Evolutionary conservation across 23 tunicate genomes (phyloP).

Genomic region (Trididemnum nubilum): DNA sequence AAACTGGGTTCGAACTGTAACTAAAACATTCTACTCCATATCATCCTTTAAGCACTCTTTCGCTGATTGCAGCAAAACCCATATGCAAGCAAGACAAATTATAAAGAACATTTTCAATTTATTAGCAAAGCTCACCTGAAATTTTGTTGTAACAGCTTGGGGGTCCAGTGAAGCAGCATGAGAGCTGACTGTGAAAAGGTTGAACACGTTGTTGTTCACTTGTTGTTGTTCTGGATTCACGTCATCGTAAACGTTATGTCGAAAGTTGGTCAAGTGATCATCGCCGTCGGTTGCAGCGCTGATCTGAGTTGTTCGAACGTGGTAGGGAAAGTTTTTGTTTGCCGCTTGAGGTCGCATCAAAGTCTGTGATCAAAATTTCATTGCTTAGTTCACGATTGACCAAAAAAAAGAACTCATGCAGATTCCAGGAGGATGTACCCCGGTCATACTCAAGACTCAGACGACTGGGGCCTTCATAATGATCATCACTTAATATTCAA

Average conservation of each 20-base stretch:
- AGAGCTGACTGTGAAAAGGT: not conserved
- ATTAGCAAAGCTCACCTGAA: too few species aligned
- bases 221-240: not conserved
- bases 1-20: too few species aligned
- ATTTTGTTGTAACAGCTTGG: not conserved
- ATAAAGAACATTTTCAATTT: too few species aligned
- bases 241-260: conserved; percentile 67
- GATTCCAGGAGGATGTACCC: not conserved
- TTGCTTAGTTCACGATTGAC: too few species aligned
- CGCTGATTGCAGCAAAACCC: too few species aligned
- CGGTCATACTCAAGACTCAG: too few species aligned
- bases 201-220: not conserved
- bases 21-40: too few species aligned
- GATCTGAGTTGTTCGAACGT: conserved; percentile 89
- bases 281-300: conserved; percentile 43
- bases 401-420: not conserved
- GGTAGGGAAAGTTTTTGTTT: conserved; percentile 85
- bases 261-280: conserved; percentile 51
- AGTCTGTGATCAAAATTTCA: conserved; percentile 33
- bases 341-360: conserved; percentile 80
- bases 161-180: not conserved
- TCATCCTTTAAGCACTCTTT: too few species aligned
- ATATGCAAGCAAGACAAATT: too few species aligned
- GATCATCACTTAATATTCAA: too few species aligned
- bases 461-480: too few species aligned